Evolutionary conservation across 2,888 invertebrate genomes (phyloP).

Genomic region (Druceiella hillmani): DNA sequence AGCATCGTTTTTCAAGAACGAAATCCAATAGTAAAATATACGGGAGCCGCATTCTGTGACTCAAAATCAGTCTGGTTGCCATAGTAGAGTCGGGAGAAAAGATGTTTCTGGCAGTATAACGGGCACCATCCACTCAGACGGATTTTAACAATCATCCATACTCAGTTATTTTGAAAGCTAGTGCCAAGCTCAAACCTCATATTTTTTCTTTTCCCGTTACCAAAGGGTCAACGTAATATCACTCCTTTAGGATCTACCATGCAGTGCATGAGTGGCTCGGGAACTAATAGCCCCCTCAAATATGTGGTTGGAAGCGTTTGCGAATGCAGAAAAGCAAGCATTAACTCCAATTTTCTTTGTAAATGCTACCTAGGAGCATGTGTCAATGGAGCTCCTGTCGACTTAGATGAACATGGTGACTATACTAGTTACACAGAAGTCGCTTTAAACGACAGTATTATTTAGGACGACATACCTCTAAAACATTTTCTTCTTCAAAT

Average conservation of each 20-base stretch:
- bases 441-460: no score
- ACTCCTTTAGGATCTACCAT: slow-evolving; percentile 8
- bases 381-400: no score
- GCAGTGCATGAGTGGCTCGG: slow-evolving; percentile 9
- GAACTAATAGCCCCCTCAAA: slow-evolving; percentile 9
- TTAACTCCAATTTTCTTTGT: no score
- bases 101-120: slow-evolving; percentile 8
- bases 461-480: no score
- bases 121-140: slow-evolving; percentile 7
- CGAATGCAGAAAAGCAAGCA: no score
- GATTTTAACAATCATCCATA: slow-evolving; percentile 6
- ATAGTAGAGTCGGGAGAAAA: slow-evolving; percentile 11
- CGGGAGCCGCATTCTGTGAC: slow-evolving; percentile 9
- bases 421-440: no score
- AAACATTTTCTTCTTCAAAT: no score
- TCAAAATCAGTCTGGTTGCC: slow-evolving; percentile 8
- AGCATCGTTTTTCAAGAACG: slow-evolving; percentile 9
- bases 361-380: no score
- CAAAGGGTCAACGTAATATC: slow-evolving; percentile 9
- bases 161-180: slow-evolving; percentile 5
- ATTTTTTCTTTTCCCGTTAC: slow-evolving; percentile 6
- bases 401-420: no score
- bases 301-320: no score
- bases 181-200: slow-evolving; percentile 1
- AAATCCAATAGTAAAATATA: slow-evolving; percentile 10